phyloP scores from a whole-genome alignment of 2,888 invertebrate species.

The Netelia virgata region DNA sequence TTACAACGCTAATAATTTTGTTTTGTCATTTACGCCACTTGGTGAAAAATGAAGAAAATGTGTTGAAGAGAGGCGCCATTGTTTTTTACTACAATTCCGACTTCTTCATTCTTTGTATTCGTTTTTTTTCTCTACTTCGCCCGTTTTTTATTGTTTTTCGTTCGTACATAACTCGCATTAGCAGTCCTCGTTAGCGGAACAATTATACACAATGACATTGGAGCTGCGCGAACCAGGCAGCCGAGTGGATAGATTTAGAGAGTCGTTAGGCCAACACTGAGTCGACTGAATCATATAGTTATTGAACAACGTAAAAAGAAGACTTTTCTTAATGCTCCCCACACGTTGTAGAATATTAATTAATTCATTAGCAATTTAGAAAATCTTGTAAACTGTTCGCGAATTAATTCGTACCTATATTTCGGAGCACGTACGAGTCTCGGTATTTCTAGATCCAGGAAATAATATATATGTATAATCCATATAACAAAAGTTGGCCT shows the following conservation, averaged over 20 bases:
- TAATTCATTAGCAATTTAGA: slow-evolving; percentile 1
- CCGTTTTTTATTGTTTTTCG: slow-evolving; percentile 17
- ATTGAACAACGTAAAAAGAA: background rate
- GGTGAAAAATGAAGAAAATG: background rate
- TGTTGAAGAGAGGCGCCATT: slow-evolving; percentile 16
- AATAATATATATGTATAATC: slow-evolving; percentile 1
- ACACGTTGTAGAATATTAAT: slow-evolving; percentile 24
- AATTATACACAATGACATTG: slow-evolving; percentile 50
- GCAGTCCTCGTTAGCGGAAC: slow-evolving; percentile 47
- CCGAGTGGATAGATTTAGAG: slow-evolving; percentile 48
- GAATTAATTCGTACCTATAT: too few species aligned
- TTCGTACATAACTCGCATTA: background rate
- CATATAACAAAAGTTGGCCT: slow-evolving; percentile 52
- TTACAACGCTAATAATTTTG: background rate
- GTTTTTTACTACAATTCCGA: slow-evolving; percentile 29
- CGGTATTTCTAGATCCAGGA: background rate
- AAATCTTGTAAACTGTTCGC: background rate
- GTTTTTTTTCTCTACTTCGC: slow-evolving; percentile 1
- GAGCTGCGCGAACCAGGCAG: slow-evolving; percentile 27
- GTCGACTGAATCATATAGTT: slow-evolving; percentile 26
- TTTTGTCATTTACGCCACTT: slow-evolving; percentile 12
- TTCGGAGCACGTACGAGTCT: too few species aligned
- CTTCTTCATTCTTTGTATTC: slow-evolving; percentile 33
- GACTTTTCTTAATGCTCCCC: background rate
- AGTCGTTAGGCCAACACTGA: slow-evolving; percentile 46